Conservation (phyloP, 2,888 invertebrate genomes). For the Zele albiditarsus region DNA sequence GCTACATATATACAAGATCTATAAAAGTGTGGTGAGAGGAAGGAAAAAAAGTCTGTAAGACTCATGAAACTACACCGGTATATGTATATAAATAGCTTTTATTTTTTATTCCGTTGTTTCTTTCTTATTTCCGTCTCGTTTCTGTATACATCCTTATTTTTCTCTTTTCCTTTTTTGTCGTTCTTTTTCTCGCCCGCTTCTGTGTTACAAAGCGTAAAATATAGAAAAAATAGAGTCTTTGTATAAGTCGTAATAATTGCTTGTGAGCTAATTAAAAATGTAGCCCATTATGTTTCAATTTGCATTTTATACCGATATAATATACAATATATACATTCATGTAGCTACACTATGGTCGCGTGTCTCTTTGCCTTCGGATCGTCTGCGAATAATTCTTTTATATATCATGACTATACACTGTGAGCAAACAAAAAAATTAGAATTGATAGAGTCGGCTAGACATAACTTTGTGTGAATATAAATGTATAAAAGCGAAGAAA, state of each 20-base stretch:
- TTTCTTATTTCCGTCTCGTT: neutral
- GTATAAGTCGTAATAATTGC: neutral
- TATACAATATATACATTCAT: neutral
- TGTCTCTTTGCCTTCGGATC: neutral
- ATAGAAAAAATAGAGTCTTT: neutral
- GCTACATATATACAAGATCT: slow-evolving; percentile 26
- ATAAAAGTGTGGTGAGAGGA: slow-evolving; percentile 37
- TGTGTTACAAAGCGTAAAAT: neutral
- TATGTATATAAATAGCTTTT: neutral
- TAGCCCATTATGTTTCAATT: neutral
- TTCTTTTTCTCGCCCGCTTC: neutral
- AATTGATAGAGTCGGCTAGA: neutral
- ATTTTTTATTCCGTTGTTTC: slow-evolving; percentile 6
- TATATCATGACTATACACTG: neutral
- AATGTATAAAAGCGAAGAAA: neutral
- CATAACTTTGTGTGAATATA: neutral
- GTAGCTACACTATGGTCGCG: neutral
- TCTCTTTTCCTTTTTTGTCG: neutral
- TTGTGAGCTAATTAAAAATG: neutral
- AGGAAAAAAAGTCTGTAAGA: slow-evolving; percentile 18
- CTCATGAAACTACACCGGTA: neutral
- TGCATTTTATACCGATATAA: neutral
- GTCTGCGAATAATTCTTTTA: neutral
- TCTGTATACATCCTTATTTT: neutral
- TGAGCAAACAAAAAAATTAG: neutral